These are phyloP conservation scores for Cheirogaleus medius DNA, from an alignment of 2,113 vertebrate species.

Conservation along the genomic window DNA sequence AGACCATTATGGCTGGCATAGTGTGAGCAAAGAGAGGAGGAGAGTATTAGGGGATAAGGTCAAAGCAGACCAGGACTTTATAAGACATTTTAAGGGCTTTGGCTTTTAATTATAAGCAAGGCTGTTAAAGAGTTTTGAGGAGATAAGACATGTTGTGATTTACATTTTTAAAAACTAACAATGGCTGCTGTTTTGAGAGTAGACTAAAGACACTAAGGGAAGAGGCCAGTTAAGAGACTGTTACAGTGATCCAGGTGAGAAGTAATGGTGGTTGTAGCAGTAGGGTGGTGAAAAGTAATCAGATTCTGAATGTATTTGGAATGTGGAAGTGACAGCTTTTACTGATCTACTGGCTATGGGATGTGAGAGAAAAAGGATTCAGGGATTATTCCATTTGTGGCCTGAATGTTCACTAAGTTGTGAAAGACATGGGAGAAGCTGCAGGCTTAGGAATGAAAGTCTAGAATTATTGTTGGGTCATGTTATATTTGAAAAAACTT, in stretches of 20 bases:
- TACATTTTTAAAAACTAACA: not conserved
- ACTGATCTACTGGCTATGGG: not conserved
- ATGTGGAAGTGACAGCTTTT: not conserved
- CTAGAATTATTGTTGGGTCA: not conserved
- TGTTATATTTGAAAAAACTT: not conserved
- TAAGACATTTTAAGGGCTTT: not conserved
- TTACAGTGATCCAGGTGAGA: not conserved
- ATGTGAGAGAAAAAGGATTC: not conserved
- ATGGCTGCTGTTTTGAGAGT: not conserved
- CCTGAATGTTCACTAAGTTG: not conserved
- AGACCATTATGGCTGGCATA: not conserved
- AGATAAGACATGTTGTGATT: not conserved
- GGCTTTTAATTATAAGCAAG: not conserved
- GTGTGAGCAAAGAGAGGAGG: not conserved
- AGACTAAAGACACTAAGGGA: not conserved
- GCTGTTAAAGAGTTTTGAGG: not conserved
- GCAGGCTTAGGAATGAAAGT: not conserved
- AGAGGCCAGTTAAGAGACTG: not conserved
- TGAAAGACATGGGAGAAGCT: not conserved
- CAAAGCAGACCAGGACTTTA: not conserved
- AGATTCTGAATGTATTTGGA: not conserved
- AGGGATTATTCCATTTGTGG: not conserved
- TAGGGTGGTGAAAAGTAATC: not conserved
- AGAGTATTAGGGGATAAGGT: not conserved
- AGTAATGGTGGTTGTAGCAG: not conserved